Conservation (phyloP, 2,113 vertebrate genomes). For the Notarius quadriscutis region DNA sequence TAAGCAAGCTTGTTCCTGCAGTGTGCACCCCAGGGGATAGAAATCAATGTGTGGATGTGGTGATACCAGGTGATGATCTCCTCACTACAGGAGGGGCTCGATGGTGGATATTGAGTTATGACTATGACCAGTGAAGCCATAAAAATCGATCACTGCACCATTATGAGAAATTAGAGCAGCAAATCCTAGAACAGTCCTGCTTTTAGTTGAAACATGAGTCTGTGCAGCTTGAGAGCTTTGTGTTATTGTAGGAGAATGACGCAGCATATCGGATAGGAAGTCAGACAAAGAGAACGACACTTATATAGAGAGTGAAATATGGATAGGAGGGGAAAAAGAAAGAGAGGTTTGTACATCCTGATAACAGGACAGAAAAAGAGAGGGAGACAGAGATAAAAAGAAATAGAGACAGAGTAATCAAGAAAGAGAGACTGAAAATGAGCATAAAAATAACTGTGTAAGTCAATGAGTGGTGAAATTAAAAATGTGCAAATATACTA, state of each 20-base stretch:
- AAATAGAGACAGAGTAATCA: not conserved
- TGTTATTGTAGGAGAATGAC: constrained; percentile 36
- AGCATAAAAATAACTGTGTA: constrained; percentile 24
- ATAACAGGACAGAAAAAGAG: constrained; percentile 8
- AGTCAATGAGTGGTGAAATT: constrained; percentile 44
- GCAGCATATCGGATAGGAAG: constrained; percentile 18
- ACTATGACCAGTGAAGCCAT: constrained; percentile 41
- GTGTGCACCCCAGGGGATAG: not conserved
- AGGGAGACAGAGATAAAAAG: not conserved
- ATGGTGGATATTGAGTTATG: constrained; percentile 24
- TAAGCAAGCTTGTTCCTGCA: constrained; percentile 24
- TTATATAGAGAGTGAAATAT: not conserved
- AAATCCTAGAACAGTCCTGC: constrained; percentile 35
- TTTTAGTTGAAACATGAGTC: constrained; percentile 46
- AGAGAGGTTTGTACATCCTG: constrained; percentile 4
- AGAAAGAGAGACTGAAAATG: constrained; percentile 19
- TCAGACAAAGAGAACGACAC: not conserved
- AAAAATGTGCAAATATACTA: constrained; percentile 21
- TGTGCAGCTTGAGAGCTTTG: not conserved
- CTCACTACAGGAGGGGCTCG: constrained; percentile 4
- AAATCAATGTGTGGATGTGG: constrained; percentile 33
- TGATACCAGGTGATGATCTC: constrained; percentile 13
- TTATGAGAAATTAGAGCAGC: constrained; percentile 43
- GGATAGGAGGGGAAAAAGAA: not conserved
- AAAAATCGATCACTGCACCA: constrained; percentile 43